A percentile compares a stretch with the other conserved stretches of the same genome.
Conservation (phyloP, 2,888 invertebrate genomes). For the Athalia rosae region DNA sequence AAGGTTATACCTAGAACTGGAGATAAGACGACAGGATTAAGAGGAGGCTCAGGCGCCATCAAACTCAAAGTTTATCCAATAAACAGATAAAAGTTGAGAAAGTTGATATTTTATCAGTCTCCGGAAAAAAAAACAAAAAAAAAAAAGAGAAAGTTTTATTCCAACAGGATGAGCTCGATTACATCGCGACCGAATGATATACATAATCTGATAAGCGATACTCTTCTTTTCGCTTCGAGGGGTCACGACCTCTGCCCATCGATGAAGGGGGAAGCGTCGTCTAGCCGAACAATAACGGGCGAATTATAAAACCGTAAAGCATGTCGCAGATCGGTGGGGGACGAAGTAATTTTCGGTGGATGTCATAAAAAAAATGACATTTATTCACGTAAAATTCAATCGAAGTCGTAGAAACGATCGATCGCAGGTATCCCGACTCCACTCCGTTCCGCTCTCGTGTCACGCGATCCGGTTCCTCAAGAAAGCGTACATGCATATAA, state of each 20-base stretch:
- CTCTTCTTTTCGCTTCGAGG: neutral
- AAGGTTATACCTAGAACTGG: neutral
- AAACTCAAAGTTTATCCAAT: conserved; percentile 32
- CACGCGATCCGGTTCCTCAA: conserved; percentile 34
- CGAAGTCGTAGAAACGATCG: conserved; percentile 36
- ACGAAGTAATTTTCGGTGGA: conserved; percentile 4
- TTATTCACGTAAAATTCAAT: conserved; percentile 35
- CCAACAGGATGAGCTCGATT: neutral
- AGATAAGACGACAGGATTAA: conserved; percentile 11
- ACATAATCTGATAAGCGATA: conserved; percentile 6
- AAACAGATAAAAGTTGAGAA: conserved; percentile 5
- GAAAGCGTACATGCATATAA: neutral
- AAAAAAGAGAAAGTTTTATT: conserved; percentile 6
- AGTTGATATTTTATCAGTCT: neutral
- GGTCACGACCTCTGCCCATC: neutral
- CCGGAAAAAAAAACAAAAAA: neutral
- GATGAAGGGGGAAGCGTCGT: neutral
- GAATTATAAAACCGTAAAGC: neutral
- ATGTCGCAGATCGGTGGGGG: neutral
- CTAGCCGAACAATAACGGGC: conserved; percentile 6
- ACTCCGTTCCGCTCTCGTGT: conserved; percentile 5
- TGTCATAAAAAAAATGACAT: conserved; percentile 9
- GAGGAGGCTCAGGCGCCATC: neutral
- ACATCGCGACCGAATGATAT: neutral
- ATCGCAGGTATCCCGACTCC: no score